phyloP scores from a whole-genome alignment of 2,113 vertebrate genomes.

The Spermophilus dauricus region DNA sequence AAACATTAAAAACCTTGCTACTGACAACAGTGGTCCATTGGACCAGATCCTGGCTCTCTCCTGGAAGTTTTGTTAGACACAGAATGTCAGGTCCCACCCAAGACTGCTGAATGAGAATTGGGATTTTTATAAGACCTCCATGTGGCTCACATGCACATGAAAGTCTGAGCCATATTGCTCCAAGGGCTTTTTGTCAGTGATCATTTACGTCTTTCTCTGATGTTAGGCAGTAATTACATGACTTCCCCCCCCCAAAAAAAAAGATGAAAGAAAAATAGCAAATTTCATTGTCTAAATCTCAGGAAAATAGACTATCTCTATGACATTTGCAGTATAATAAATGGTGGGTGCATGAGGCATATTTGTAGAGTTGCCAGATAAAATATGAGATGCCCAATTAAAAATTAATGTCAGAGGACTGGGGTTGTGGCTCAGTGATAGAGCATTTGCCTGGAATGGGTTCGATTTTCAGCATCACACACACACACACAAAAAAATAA shows the following conservation, averaged over 20 bases:
- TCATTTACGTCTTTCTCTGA: constrained; percentile 30
- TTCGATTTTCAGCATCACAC: too few relatives aligned
- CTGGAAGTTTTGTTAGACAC: background rate
- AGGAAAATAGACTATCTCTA: background rate
- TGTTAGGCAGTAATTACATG: background rate
- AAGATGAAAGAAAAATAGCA: constrained; percentile 39
- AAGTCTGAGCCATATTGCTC: background rate
- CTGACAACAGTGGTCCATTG: background rate
- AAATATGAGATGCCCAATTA: background rate
- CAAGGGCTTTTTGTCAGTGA: background rate
- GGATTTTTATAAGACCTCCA: background rate
- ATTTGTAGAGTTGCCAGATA: background rate
- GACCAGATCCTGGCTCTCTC: too few relatives aligned
- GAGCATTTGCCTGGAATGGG: too few relatives aligned
- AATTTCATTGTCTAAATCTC: constrained; percentile 2
- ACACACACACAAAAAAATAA: too few relatives aligned
- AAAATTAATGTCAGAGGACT: background rate
- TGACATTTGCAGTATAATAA: background rate
- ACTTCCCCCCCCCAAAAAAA: background rate
- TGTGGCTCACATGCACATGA: accelerated
- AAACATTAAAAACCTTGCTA: background rate
- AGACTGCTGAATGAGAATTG: background rate
- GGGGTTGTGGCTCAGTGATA: too few relatives aligned
- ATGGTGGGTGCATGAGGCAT: background rate
- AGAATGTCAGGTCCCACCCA: background rate